These are phyloP conservation scores for Megaceryle alcyon DNA, from an alignment of 2,797 vertebrate genomes.

Conservation along the genomic window DNA sequence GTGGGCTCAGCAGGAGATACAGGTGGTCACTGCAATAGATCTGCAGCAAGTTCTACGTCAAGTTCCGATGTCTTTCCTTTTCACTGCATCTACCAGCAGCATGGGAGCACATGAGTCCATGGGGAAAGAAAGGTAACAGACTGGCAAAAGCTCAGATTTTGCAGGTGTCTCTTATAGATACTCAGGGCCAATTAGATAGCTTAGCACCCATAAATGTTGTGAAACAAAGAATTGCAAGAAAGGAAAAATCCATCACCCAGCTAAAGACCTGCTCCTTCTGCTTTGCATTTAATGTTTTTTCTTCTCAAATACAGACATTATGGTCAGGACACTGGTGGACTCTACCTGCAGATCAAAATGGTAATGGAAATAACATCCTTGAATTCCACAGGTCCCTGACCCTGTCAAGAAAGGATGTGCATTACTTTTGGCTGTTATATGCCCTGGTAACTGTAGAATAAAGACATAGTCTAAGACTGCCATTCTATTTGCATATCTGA, in stretches of 20 bases:
- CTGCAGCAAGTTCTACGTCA: neutral
- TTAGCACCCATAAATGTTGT: neutral
- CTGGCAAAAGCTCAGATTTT: slow-evolving; percentile 41
- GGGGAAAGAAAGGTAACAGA: slow-evolving; percentile 3
- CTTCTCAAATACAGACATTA: neutral
- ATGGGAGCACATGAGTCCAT: neutral
- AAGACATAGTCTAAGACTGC: neutral
- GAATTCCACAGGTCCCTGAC: neutral
- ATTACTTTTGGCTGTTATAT: neutral
- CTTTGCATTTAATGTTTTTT: neutral
- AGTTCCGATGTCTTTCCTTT: neutral
- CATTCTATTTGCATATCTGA: neutral
- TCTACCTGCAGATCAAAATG: neutral
- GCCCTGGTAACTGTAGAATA: neutral
- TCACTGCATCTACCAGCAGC: neutral
- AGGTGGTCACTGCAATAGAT: neutral
- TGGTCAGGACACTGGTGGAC: neutral
- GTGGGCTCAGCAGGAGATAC: neutral
- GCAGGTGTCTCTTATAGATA: slow-evolving; percentile 35
- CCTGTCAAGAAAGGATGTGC: fast-evolving
- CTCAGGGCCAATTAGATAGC: slow-evolving; percentile 7
- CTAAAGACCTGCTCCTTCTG: neutral
- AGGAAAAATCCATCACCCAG: neutral
- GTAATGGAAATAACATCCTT: neutral
- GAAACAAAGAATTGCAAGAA: slow-evolving; percentile 31